Base-by-base conservation (phyloP, 92 coral and sea anemone genomes). In the Zoanthus solanderi region DNA sequence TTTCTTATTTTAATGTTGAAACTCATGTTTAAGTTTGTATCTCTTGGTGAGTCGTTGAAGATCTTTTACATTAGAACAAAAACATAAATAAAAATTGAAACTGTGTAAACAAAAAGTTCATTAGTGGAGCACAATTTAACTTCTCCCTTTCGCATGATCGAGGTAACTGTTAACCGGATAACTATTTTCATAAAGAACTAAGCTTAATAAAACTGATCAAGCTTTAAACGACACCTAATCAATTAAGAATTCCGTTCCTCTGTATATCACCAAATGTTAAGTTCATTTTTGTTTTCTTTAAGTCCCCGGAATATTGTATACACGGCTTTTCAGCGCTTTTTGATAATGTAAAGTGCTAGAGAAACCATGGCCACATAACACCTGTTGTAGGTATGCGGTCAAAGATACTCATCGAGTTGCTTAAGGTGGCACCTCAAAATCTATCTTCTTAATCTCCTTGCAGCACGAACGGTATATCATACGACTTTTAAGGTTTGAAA, bases 321-420 rank as follows among this genome's bases (percentile, higher is more conserved):
- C 32, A 80, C 60, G 52, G 42, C 76, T 66, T 71, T 66, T 81
- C 13, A 28, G 23, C 71, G 12, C 23, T 81, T 65, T 65, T 66
- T 15, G n/a, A 61, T 81, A 34, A 12, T 28, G 4, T 53, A 28
- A 76, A 31, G 45, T 1, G 46, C 57, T 46, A 48, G 42, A 66
- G 75, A 81, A 65, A 81, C 85, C 75, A 81, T 81, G 76, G 73
- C 46, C 85, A 66, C 76, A 45, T 3, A 50, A 67, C 75, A 81
- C 75, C 75, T 81, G 85, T 18, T 46, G 14, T 60, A 65, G 85
- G 85, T 67, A 81, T 81, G 85, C 12, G 31, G 60, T 34, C 18
- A 4, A 45, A 81, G 85, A 81, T 81, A 81, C 28, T 73, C 61
- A 81, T 81, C 85, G 63, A 13, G 44, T 63, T n/a, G 48, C n/a